Conservation (phyloP, 2,888 invertebrate species). For the Brassicogethes aeneus region DNA sequence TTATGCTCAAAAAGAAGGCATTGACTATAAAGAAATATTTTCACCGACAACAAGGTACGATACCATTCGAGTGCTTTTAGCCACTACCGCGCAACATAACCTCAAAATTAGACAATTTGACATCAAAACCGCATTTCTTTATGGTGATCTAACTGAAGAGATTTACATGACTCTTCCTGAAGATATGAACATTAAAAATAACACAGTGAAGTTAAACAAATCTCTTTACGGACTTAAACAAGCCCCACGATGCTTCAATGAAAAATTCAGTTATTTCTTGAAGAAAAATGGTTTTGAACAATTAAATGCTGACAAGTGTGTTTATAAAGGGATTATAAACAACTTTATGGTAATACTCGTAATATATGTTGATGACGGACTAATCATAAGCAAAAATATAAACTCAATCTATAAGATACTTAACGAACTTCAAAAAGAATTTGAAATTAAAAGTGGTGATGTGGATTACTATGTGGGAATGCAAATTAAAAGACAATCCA, state of each 20-base stretch:
- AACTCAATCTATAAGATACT: too few species aligned
- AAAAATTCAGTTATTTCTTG: constrained; percentile 22
- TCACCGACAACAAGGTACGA: constrained; percentile 15
- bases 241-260: too few species aligned
- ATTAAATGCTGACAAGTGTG: constrained; percentile 19
- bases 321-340: too few species aligned
- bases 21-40: constrained; percentile 19
- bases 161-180: too few species aligned
- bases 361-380: too few species aligned
- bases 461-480: constrained; percentile 6
- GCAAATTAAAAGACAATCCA: constrained; percentile 4
- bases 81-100: constrained; percentile 11
- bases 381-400: too few species aligned
- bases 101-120: too few species aligned
- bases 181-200: constrained; percentile 11
- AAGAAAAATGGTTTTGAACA: constrained; percentile 19
- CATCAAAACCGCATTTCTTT: constrained; percentile 21
- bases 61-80: constrained; percentile 13
- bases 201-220: constrained; percentile 17
- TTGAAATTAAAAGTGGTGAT: constrained; percentile 5
- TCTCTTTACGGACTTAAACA: too few species aligned
- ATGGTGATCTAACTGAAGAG: constrained; percentile 6
- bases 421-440: background rate
- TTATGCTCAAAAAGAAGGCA: too few species aligned
- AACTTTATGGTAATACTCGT: too few species aligned